Base-by-base conservation (phyloP, 1,140 invertebrate species). In the Adoxophyes honmai region DNA sequence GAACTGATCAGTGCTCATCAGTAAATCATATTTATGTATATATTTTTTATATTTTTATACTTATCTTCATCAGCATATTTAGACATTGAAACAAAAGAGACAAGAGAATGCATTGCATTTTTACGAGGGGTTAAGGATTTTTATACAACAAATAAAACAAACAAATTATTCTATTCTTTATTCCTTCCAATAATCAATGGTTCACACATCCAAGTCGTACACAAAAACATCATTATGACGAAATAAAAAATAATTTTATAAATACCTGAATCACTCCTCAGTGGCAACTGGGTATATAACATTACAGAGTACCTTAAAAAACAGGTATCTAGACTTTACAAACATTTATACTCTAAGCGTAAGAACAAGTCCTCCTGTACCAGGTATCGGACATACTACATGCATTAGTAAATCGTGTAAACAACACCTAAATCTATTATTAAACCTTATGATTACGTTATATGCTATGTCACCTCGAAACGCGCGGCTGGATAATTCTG, bases 241-340 rank as follows among this genome's bases (percentile, higher is more conserved):
- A 71, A 81, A 74, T 64, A 77, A 76, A 79, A 78, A 61, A 66
- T 68, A 70, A 65, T 58, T 62, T 69, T 64, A 87, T 87, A 87
- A 87, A 87, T 87, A 87, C 84, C 84, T 87, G 84, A 81, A 73
- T 81, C 64, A 74, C 73, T 86, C 82, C 84, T 77, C 70, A 79
- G 72, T 75, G 70, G 78, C 74, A 72, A 76, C 81, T 74, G 73
- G n/a, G 76, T 80, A 73, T 81, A 84, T 66, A 69, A 64, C 58
- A 74, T 56, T 53, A 68, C 60, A 70, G 74, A 80, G 69, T 63
- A 74, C 66, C 77, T 70, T 81, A 85, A 70, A 69, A 68, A 76
- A 73, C 73, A 69, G 71, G 72, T 60, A 69, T 71, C 64, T 67
- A 62, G 66, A 64, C 60, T 63, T 60, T 62, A 66, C 59, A 70